Evolutionary conservation across 2,113 vertebrate genomes (phyloP).

Genomic region (Anhinga rufa): DNA sequence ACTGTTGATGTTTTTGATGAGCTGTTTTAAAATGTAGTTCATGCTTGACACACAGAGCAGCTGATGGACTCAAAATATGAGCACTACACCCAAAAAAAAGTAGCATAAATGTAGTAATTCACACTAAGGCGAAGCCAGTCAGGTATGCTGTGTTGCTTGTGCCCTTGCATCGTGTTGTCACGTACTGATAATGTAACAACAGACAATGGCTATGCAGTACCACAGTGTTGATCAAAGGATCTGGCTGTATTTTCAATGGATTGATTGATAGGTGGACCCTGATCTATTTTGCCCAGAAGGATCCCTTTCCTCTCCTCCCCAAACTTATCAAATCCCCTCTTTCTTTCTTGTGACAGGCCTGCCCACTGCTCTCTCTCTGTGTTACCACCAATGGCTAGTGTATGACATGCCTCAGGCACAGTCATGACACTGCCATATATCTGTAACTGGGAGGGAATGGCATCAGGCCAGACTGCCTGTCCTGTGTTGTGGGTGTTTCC

Average conservation of each 20-base stretch:
- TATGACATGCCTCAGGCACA: background rate
- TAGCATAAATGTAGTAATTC: background rate
- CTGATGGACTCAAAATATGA: background rate
- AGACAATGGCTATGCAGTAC: background rate
- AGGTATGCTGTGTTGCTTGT: background rate
- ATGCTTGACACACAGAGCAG: background rate
- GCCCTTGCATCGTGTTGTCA: background rate
- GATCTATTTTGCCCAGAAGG: background rate
- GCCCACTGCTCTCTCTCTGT: fast-evolving
- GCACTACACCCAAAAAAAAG: background rate
- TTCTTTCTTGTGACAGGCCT: background rate
- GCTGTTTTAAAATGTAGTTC: background rate
- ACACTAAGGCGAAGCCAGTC: background rate
- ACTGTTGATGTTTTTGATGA: background rate
- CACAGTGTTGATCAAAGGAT: background rate
- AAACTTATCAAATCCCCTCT: background rate
- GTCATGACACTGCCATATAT: background rate
- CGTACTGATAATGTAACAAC: fast-evolving
- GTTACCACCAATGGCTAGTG: background rate
- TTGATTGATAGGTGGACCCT: background rate
- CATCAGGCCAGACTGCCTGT: background rate
- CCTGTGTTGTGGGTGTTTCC: background rate
- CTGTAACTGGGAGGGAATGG: background rate
- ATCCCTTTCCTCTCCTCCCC: background rate
- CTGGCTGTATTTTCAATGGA: background rate